These are phyloP conservation scores for Epizoanthus rinbou DNA, from an alignment of 92 coral and sea anemone species.

Conservation along the genomic window DNA sequence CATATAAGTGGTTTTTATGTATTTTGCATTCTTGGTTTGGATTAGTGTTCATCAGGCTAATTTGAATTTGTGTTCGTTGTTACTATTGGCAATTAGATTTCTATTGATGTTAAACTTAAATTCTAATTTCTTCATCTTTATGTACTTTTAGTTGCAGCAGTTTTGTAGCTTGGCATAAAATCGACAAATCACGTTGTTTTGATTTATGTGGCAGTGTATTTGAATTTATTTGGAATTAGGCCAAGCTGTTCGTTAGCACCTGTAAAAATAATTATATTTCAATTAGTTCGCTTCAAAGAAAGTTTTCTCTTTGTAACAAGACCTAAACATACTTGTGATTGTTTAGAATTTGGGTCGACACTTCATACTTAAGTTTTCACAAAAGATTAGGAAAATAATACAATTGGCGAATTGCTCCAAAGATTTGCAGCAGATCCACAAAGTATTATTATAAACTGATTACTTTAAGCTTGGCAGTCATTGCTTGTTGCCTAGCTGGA, in stretches of 20 bases:
- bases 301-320: too few species aligned
- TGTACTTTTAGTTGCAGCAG: background rate
- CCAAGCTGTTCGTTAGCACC: background rate
- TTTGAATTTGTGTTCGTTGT: background rate
- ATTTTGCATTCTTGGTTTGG: too few species aligned
- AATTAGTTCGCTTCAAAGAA: constrained; percentile 7
- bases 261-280: background rate
- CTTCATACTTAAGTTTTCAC: too few species aligned
- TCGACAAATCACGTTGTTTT: background rate
- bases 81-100: constrained; percentile 2
- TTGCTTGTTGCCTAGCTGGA: too few species aligned
- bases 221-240: background rate
- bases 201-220: background rate
- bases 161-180: background rate
- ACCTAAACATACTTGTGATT: too few species aligned
- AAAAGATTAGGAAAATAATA: too few species aligned
- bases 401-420: too few species aligned
- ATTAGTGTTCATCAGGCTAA: background rate
- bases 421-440: too few species aligned
- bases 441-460: too few species aligned
- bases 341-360: too few species aligned
- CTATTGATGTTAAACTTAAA: background rate
- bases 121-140: background rate
- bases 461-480: too few species aligned
- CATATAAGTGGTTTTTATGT: too few species aligned